Evolutionary conservation across 1,140 invertebrate species (phyloP).

Genomic region (Idris sp.): DNA sequence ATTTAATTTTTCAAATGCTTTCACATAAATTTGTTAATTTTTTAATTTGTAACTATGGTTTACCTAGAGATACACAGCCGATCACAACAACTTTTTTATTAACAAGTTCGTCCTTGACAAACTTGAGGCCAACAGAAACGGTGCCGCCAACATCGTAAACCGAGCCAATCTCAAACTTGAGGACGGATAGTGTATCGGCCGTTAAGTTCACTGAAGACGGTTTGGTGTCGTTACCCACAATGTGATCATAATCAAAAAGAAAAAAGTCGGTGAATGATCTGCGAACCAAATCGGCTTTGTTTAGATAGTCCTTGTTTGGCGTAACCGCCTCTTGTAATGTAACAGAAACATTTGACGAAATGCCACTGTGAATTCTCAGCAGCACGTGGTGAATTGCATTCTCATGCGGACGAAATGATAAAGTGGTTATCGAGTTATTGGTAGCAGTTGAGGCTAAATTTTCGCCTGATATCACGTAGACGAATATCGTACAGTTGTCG

Average conservation of each 20-base stretch:
- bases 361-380: slow-evolving; percentile 66
- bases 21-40: no score
- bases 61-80: slow-evolving; percentile 72
- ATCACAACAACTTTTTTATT: slow-evolving; percentile 65
- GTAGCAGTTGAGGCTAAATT: slow-evolving; percentile 48
- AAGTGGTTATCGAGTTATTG: slow-evolving; percentile 57
- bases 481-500: slow-evolving; percentile 65
- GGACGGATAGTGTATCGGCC: slow-evolving; percentile 79
- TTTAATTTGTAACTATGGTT: no score
- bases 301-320: background rate
- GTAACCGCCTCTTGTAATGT: slow-evolving; percentile 29
- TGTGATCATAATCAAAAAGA: slow-evolving; percentile 83
- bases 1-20: no score
- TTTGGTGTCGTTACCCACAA: slow-evolving; percentile 80
- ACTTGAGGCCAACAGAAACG: slow-evolving; percentile 81
- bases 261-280: slow-evolving; percentile 85
- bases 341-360: slow-evolving; percentile 63
- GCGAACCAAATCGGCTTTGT: slow-evolving; percentile 78
- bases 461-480: slow-evolving; percentile 66
- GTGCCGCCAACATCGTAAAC: slow-evolving; percentile 86
- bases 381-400: slow-evolving; percentile 80
- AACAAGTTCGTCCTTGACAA: slow-evolving; percentile 78
- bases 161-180: slow-evolving; percentile 83
- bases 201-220: slow-evolving; percentile 83
- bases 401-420: slow-evolving; percentile 80